Conservation (phyloP, 2,888 invertebrate species). For the Cheilosia vulpina region DNA sequence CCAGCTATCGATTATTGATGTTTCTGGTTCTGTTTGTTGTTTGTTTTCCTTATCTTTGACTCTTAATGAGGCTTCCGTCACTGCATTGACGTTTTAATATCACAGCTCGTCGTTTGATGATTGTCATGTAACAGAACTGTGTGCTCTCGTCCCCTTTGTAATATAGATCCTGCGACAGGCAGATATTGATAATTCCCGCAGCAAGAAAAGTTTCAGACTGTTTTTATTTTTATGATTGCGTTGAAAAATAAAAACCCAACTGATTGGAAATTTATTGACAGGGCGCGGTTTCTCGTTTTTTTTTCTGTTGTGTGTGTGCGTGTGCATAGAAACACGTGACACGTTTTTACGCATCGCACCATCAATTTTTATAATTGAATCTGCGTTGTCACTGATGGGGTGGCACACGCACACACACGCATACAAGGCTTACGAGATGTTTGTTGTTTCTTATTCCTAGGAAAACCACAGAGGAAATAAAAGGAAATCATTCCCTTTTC, state of each 20-base stretch:
- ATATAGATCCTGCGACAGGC: slow-evolving; percentile 23
- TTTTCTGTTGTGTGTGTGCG: background rate
- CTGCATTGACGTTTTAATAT: slow-evolving; percentile 66
- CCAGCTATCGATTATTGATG: slow-evolving; percentile 28
- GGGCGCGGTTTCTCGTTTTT: background rate
- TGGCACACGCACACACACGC: background rate
- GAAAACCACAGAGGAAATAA: slow-evolving; percentile 8
- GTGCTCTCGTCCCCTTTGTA: background rate
- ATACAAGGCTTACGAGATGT: slow-evolving; percentile 9
- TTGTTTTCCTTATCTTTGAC: background rate
- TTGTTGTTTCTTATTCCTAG: slow-evolving; percentile 10
- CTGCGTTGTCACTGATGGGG: slow-evolving; percentile 16
- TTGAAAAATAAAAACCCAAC: background rate
- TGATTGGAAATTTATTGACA: slow-evolving; percentile 26
- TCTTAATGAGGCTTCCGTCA: slow-evolving; percentile 50
- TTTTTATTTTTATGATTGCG: slow-evolving; percentile 6
- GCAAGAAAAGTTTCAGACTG: slow-evolving; percentile 5
- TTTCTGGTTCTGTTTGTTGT: slow-evolving; percentile 5
- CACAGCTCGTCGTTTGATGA: background rate
- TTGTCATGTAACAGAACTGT: too few relatives aligned
- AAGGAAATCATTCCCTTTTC: slow-evolving; percentile 9
- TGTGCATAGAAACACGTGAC: slow-evolving; percentile 32
- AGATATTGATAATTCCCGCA: slow-evolving; percentile 46
- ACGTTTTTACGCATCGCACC: slow-evolving; percentile 38
- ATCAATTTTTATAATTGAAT: slow-evolving; percentile 60